Evolutionary conservation across 2,888 invertebrate genomes (phyloP).

Genomic region (Phasia obesa): DNA sequence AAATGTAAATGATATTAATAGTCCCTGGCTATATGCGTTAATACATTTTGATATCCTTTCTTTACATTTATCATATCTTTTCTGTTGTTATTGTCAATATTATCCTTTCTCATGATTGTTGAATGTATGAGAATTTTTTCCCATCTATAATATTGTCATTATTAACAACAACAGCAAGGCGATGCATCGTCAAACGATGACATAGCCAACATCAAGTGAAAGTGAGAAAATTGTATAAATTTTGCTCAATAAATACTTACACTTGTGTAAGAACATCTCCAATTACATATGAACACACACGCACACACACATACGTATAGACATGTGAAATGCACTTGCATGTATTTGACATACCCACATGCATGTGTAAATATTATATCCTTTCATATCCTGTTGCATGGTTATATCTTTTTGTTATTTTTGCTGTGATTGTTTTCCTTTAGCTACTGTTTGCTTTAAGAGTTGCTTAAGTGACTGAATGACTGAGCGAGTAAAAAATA

Average conservation of each 20-base stretch:
- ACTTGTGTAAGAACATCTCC: constrained; percentile 57
- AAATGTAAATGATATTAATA: background rate
- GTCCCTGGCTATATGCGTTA: background rate
- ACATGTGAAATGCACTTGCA: constrained; percentile 31
- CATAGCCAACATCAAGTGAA: constrained; percentile 75
- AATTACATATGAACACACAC: constrained; percentile 47
- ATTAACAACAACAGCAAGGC: background rate
- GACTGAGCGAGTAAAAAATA: background rate
- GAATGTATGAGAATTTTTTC: constrained; percentile 58
- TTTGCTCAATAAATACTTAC: constrained; percentile 59
- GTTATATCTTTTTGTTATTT: constrained; percentile 34
- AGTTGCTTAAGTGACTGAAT: constrained; percentile 33
- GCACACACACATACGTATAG: background rate
- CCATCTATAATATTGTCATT: constrained; percentile 52
- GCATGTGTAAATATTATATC: constrained; percentile 52
- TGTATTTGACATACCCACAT: background rate
- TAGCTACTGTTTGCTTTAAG: constrained; percentile 43
- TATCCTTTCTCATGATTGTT: constrained; percentile 63
- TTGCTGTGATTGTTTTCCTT: constrained; percentile 33
- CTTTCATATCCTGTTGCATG: constrained; percentile 69
- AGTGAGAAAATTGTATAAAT: constrained; percentile 77
- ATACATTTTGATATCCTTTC: constrained; percentile 45
- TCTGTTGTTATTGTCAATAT: constrained; percentile 13
- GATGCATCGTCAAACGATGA: constrained; percentile 34
- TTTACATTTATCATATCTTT: constrained; percentile 6